Percentiles rank a stretch among this genome's conserved stretches.
Conservation (phyloP, 2,797 vertebrate species). For the Sparus aurata region DNA sequence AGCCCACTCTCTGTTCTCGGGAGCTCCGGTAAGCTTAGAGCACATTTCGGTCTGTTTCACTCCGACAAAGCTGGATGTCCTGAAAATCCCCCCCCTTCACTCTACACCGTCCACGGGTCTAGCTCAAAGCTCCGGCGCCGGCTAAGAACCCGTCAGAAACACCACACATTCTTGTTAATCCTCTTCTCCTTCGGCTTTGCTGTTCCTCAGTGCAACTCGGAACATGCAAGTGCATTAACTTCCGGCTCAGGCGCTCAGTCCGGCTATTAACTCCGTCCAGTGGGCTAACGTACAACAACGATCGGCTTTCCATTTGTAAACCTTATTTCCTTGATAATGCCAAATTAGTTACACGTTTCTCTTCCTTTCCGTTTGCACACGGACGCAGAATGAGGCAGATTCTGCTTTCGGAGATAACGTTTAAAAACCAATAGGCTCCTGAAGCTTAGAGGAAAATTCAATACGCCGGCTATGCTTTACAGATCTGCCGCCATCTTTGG, state of each 20-base stretch:
- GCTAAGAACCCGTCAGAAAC: conserved; percentile 70
- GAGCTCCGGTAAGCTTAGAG: conserved; percentile 61
- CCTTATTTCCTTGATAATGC: conserved; percentile 26
- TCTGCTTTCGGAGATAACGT: conserved; percentile 45
- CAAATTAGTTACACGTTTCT: conserved; percentile 38
- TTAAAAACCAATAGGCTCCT: conserved; percentile 31
- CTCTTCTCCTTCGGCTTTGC: conserved; percentile 60
- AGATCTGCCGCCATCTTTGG: conserved; percentile 36
- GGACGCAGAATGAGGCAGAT: conserved; percentile 13
- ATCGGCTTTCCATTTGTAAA: conserved; percentile 39
- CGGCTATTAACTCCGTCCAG: conserved; percentile 46
- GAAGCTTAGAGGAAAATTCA: conserved; percentile 48
- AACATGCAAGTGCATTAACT: conserved; percentile 59
- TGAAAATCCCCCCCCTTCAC: conserved; percentile 63
- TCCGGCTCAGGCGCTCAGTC: conserved; percentile 28
- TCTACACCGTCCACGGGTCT: conserved; percentile 52
- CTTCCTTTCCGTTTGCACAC: background rate
- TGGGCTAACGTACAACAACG: conserved; percentile 1
- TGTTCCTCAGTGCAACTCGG: conserved; percentile 47
- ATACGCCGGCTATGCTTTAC: conserved; percentile 20
- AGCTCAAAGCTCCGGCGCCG: conserved; percentile 64
- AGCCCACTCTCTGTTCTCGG: conserved; percentile 51
- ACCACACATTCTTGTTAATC: conserved; percentile 65
- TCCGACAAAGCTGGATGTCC: conserved; percentile 69
- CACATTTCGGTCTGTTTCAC: conserved; percentile 68